Evolutionary conservation across 2,113 vertebrate genomes (phyloP), one percentile per base, ranked within the genome.

Genomic region (Bubo blakistoni): DNA sequence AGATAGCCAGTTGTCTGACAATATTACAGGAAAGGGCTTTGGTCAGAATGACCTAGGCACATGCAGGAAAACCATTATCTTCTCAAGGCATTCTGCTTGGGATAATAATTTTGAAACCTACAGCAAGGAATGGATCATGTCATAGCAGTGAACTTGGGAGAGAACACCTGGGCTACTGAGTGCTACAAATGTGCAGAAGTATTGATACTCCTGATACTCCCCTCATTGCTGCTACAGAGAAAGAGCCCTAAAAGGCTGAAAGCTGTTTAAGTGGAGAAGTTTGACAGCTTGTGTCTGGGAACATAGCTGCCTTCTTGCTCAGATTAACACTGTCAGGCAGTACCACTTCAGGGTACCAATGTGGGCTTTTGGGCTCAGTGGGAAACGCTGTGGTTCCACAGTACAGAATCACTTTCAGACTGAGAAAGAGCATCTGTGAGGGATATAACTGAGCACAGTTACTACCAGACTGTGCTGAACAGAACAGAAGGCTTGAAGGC

Each of bases 1-100:
- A 87, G 66, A 51, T 77, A 67, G 81, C 91, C 73, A 80, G 44
- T 61, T 76, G 77, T 86, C 86, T 94, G 88, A 84, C 58, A 80
- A 19, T 82, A 78, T 85, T 82, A 82, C 71, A 92, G 76, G 84
- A 81, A 73, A 36, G 54, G 17, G 81, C 16, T 76, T 94, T 92
- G 92, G 94, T 96, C 94, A 85, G 77, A 70, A 65, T 69, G 87
- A 96, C 95, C 92, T 95, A 65, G 86, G 81, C 91, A 65, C 24
- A 54, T 52, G 54, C 77, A 91, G 92, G 61, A 88, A 92, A 92
- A n/a, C 15, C 44, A 59, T 81, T 94, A 42, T 89, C 77, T 91
- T 89, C 70, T 62, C 59, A 52, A 91, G 46, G 65, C 76, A 46
- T 92, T 93, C 52, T 91, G 65, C 52, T 79, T 71, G 58, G 40